A percentile compares a stretch with the other conserved stretches of the same genome.
phyloP scores from a whole-genome alignment of 2,797 vertebrate genomes.

The Leuciscus waleckii region DNA sequence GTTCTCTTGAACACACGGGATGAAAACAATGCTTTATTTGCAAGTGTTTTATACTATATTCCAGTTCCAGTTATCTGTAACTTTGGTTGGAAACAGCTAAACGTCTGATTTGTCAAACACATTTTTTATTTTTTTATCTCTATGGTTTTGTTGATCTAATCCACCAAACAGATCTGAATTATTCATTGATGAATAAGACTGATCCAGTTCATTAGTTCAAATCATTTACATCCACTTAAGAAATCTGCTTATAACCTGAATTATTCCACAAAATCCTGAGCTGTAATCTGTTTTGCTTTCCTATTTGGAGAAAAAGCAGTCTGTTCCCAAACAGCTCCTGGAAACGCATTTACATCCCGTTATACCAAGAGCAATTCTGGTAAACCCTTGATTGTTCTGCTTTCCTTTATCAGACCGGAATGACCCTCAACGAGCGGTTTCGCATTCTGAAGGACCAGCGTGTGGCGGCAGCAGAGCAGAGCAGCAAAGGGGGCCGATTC shows the following conservation, averaged over 20 bases:
- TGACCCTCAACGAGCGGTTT: constrained; percentile 95
- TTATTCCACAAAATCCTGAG: not conserved
- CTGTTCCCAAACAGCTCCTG: not conserved
- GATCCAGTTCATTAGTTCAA: not conserved
- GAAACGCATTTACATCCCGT: not conserved
- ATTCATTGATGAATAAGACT: not conserved
- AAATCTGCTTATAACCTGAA: not conserved
- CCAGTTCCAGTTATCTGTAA: not conserved
- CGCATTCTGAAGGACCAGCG: constrained; percentile 92
- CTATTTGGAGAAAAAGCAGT: not conserved
- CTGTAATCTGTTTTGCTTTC: not conserved
- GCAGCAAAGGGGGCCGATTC: constrained; percentile 88
- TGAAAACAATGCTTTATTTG: not conserved
- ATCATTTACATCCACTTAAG: not conserved
- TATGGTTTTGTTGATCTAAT: not conserved
- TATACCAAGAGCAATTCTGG: not conserved
- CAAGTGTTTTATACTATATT: not conserved
- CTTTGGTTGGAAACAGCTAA: too few relatives aligned
- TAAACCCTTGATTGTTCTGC: not conserved
- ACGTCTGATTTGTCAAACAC: too few relatives aligned
- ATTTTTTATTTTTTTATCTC: too few relatives aligned
- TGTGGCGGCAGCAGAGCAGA: constrained; percentile 75
- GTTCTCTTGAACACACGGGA: not conserved
- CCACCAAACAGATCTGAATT: not conserved
- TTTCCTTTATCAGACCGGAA: constrained; percentile 82